These are phyloP conservation scores for Gila robusta DNA, from an alignment of 2,797 vertebrate genomes.

Conservation along the genomic window DNA sequence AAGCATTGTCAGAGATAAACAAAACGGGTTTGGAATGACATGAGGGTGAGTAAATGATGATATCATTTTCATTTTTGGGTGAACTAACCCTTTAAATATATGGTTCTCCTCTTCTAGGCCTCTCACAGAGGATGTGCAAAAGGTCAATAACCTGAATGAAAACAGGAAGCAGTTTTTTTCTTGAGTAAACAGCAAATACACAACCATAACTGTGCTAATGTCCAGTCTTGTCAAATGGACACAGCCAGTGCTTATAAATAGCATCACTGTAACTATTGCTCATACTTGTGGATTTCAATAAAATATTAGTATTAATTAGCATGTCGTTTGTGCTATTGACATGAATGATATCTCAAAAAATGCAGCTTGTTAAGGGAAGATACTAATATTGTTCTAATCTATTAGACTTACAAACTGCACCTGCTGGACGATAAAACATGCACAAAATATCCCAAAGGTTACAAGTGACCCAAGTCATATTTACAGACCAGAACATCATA, in stretches of 20 bases:
- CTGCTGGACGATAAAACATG: neutral
- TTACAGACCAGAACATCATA: neutral
- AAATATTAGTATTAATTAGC: no score
- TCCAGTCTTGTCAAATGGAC: neutral
- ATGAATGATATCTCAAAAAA: neutral
- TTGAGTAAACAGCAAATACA: neutral
- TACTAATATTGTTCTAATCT: neutral
- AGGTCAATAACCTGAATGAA: neutral
- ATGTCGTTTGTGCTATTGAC: neutral
- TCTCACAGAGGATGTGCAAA: neutral
- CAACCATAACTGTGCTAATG: neutral
- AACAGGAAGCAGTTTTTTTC: neutral
- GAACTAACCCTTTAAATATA: neutral
- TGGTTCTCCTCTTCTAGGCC: neutral
- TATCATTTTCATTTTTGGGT: no score
- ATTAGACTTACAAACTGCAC: neutral
- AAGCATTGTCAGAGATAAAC: no score
- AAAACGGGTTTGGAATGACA: no score
- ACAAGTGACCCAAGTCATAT: neutral
- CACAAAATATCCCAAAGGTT: neutral
- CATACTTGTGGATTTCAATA: neutral
- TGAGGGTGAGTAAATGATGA: no score
- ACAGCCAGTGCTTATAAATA: neutral
- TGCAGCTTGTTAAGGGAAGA: neutral
- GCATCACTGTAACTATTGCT: neutral